A percentile compares a stretch with the other conserved stretches of the same genome.
phyloP scores from a whole-genome alignment of 2,797 vertebrate species.

The Chanos chanos region DNA sequence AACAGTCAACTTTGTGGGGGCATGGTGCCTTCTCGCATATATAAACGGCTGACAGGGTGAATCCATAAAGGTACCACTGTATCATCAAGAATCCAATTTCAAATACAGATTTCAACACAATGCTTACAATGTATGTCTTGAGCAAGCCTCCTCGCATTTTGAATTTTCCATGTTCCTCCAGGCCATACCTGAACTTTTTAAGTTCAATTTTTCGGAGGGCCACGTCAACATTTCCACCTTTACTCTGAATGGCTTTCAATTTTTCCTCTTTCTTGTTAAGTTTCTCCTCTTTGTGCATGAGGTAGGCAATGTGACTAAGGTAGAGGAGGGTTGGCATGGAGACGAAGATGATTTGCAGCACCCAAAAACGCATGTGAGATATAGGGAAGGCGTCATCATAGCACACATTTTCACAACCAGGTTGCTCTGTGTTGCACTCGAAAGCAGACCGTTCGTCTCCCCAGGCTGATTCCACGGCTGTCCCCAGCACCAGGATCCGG shows the following conservation, averaged over 20 bases:
- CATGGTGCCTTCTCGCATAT: constrained; percentile 78
- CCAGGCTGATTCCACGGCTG: constrained; percentile 85
- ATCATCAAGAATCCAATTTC: constrained; percentile 82
- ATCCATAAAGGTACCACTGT: constrained; percentile 85
- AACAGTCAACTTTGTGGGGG: constrained; percentile 84
- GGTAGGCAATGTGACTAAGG: constrained; percentile 82
- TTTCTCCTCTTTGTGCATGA: constrained; percentile 86
- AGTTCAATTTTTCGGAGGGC: constrained; percentile 79
- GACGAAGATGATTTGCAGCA: constrained; percentile 87
- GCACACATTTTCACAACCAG: constrained; percentile 85
- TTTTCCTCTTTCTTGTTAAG: constrained; percentile 79
- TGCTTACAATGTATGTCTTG: constrained; percentile 82
- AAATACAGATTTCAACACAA: constrained; percentile 82
- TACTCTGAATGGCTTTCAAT: constrained; percentile 72
- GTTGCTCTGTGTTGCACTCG: constrained; percentile 84
- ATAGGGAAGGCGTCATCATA: constrained; percentile 87
- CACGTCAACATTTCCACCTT: constrained; percentile 76
- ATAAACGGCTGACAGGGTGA: constrained; percentile 77
- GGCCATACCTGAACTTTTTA: constrained; percentile 84
- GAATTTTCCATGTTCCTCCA: constrained; percentile 83
- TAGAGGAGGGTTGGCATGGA: constrained; percentile 86
- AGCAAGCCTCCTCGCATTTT: constrained; percentile 85
- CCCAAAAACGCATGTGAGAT: constrained; percentile 87
- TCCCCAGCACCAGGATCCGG: constrained; percentile 80
- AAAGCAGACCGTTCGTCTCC: constrained; percentile 86